These are phyloP conservation scores for Salarias fasciatus DNA, from an alignment of 2,797 vertebrate genomes.

Conservation along the genomic window DNA sequence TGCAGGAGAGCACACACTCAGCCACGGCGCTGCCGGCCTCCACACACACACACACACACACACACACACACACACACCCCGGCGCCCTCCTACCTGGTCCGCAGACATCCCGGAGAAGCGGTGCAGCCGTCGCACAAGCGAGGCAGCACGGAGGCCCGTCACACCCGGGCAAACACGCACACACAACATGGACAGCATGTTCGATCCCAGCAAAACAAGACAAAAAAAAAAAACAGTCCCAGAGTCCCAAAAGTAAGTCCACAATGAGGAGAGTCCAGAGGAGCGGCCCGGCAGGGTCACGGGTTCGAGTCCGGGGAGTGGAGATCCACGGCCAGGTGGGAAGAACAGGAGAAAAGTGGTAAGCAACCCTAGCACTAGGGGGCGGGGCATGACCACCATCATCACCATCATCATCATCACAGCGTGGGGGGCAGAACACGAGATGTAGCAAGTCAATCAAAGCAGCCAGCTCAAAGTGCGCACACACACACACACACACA, in stretches of 20 bases:
- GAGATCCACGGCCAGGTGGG: slow-evolving; percentile 66
- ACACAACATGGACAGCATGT: slow-evolving; percentile 64
- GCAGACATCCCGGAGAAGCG: slow-evolving; percentile 70
- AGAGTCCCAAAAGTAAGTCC: slow-evolving; percentile 7
- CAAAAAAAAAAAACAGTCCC: too few species aligned
- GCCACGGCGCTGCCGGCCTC: too few species aligned
- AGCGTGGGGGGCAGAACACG: slow-evolving; percentile 83
- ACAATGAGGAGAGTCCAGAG: slow-evolving; percentile 4
- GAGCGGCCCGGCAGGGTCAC: slow-evolving; percentile 10
- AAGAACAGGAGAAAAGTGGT: slow-evolving; percentile 89
- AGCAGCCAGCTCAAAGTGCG: slow-evolving; percentile 22
- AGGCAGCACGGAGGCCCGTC: slow-evolving; percentile 41
- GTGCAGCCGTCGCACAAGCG: slow-evolving; percentile 41
- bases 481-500: neutral
- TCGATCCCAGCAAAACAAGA: slow-evolving; percentile 42
- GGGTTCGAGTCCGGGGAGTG: slow-evolving; percentile 16
- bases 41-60: slow-evolving; percentile 4
- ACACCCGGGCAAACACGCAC: slow-evolving; percentile 63
- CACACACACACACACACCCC: slow-evolving; percentile 3
- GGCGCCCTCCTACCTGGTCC: slow-evolving; percentile 74
- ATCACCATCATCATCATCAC: slow-evolving; percentile 72
- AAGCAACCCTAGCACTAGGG: slow-evolving; percentile 85
- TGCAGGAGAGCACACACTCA: slow-evolving; percentile 48
- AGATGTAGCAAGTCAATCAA: slow-evolving; percentile 77
- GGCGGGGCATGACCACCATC: slow-evolving; percentile 67